Conservation (phyloP, 1,140 invertebrate genomes). For the Cyphomyrmex costatus region DNA sequence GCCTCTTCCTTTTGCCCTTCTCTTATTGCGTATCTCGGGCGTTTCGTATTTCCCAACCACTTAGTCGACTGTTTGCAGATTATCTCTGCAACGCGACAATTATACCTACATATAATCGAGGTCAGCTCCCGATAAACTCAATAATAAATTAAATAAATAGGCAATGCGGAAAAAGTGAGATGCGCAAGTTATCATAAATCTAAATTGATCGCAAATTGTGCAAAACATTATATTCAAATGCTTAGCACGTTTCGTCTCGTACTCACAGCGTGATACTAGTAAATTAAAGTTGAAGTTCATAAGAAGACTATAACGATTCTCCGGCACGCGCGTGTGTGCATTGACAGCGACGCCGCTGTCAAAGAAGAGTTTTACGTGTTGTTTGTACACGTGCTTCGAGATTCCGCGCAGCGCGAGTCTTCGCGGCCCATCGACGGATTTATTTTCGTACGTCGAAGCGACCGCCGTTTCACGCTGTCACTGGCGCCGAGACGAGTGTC, state of each 20-base stretch:
- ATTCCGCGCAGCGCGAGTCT: constrained; percentile 63
- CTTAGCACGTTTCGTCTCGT: too few species aligned
- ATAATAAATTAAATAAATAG: too few species aligned
- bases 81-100: neutral
- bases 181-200: too few species aligned
- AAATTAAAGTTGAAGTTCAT: neutral
- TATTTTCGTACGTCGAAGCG: constrained; percentile 72
- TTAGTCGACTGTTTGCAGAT: neutral
- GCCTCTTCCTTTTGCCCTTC: constrained; percentile 12
- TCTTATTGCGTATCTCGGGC: constrained; percentile 12
- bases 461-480: constrained; percentile 62
- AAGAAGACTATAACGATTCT: neutral
- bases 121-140: too few species aligned
- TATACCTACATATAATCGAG: too few species aligned
- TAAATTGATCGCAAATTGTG: too few species aligned
- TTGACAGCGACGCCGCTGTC: constrained; percentile 14
- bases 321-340: too few species aligned
- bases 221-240: too few species aligned
- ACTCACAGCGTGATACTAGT: too few species aligned
- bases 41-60: constrained; percentile 11
- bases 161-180: too few species aligned
- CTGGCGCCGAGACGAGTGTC: constrained; percentile 70
- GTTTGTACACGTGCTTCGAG: constrained; percentile 72
- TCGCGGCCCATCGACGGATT: constrained; percentile 68
- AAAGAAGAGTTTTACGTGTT: constrained; percentile 61